Percentiles rank a stretch among this genome's conserved stretches.
phyloP scores from a whole-genome alignment of 2,888 invertebrate genomes.

The Sepioteuthis lessoniana region DNA sequence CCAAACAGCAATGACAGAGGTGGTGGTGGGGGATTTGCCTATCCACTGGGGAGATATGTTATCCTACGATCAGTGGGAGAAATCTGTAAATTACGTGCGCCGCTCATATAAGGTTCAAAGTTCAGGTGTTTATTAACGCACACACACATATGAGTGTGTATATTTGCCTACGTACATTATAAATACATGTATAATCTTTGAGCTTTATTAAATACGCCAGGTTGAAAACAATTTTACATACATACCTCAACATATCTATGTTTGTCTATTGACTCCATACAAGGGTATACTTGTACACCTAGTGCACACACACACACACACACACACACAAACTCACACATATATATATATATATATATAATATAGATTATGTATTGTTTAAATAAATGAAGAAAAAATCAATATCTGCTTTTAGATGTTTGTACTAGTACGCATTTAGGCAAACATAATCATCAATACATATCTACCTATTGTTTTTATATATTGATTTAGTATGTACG shows the following conservation, averaged over 20 bases:
- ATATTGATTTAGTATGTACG: background rate
- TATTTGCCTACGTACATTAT: background rate
- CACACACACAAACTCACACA: background rate
- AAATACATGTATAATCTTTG: background rate
- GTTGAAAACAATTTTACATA: background rate
- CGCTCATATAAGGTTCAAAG: background rate
- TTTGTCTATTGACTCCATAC: background rate
- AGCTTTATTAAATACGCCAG: background rate
- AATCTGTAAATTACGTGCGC: background rate
- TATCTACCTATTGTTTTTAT: background rate
- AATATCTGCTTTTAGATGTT: no score
- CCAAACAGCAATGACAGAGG: background rate
- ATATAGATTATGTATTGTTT: background rate
- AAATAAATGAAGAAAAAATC: no score
- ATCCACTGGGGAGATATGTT: background rate
- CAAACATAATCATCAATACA: background rate
- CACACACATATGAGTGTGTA: background rate
- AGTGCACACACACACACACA: background rate
- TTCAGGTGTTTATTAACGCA: background rate
- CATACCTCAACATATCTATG: background rate
- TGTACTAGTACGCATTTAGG: background rate
- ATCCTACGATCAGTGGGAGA: background rate
- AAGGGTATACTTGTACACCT: background rate
- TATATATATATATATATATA: slow-evolving; percentile 40
- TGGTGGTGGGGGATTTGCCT: background rate